Conservation (phyloP, 2,888 invertebrate genomes). For the Spodoptera littoralis region DNA sequence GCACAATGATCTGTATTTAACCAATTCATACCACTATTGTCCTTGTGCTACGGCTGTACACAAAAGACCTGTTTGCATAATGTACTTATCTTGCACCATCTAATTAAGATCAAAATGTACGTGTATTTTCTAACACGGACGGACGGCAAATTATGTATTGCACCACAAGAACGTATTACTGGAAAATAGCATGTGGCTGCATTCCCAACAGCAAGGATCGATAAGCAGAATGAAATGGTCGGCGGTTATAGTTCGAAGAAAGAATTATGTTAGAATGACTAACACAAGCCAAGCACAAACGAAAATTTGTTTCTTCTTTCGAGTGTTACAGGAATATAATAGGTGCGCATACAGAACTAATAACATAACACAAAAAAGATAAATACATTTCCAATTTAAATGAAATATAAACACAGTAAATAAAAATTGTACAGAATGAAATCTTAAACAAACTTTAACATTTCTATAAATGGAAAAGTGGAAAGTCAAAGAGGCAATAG, state of each 20-base stretch:
- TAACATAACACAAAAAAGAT: not conserved
- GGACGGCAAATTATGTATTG: slow-evolving; percentile 52
- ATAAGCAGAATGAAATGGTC: slow-evolving; percentile 48
- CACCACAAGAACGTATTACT: slow-evolving; percentile 53
- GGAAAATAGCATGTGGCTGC: slow-evolving; percentile 54
- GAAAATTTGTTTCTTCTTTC: slow-evolving; percentile 1
- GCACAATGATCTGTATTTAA: slow-evolving; percentile 79
- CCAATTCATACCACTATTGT: slow-evolving; percentile 80
- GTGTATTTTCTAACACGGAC: slow-evolving; percentile 51
- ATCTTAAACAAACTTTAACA: slow-evolving; percentile 28
- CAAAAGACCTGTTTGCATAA: slow-evolving; percentile 82
- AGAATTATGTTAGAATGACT: slow-evolving; percentile 38
- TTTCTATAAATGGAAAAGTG: slow-evolving; percentile 44
- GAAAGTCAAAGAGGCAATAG: slow-evolving; percentile 59
- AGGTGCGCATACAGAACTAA: not conserved
- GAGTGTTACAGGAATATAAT: not conserved
- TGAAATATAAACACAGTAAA: slow-evolving; percentile 17
- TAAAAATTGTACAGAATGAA: not conserved
- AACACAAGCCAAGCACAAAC: slow-evolving; percentile 1
- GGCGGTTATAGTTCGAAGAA: slow-evolving; percentile 36
- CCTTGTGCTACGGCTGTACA: slow-evolving; percentile 68
- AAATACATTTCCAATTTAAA: slow-evolving; percentile 3
- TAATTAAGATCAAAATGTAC: slow-evolving; percentile 64
- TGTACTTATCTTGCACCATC: slow-evolving; percentile 72
- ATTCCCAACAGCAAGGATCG: slow-evolving; percentile 48